phyloP scores from a whole-genome alignment of 2,888 invertebrate genomes.

The Thyatira batis region DNA sequence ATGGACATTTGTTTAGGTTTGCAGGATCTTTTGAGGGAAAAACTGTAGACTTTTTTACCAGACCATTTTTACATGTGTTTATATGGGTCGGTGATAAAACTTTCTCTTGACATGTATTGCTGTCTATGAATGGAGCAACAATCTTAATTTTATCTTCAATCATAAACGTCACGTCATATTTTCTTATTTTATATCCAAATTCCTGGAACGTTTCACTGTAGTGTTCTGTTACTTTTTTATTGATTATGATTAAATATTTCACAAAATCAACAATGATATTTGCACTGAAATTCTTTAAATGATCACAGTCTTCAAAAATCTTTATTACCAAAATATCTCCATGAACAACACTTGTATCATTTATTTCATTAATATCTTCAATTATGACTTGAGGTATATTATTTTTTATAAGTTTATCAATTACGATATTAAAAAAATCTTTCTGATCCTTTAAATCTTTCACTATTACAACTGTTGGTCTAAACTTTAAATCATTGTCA shows the following conservation, averaged over 20 bases:
- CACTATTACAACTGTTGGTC: conserved; percentile 27
- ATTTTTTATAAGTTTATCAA: conserved; percentile 17
- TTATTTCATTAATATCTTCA: conserved; percentile 10
- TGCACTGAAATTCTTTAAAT: conserved; percentile 22
- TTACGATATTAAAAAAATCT: conserved; percentile 24
- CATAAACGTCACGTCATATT: conserved; percentile 45
- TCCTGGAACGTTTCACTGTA: conserved; percentile 23
- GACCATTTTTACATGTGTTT: conserved; percentile 43
- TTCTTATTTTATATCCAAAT: conserved; percentile 28
- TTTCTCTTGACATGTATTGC: conserved; percentile 36
- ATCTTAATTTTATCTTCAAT: conserved; percentile 35
- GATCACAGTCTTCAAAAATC: conserved; percentile 31
- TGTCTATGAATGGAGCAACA: conserved; percentile 43
- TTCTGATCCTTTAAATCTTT: conserved; percentile 12
- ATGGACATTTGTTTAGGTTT: conserved; percentile 54
- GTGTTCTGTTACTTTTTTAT: conserved; percentile 16
- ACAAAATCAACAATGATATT: conserved; percentile 21
- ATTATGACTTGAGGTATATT: conserved; percentile 22
- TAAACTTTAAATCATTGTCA: conserved; percentile 20
- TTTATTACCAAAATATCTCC: conserved; percentile 24
- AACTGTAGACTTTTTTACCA: conserved; percentile 18
- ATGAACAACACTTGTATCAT: conserved; percentile 13
- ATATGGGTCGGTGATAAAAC: conserved; percentile 26
- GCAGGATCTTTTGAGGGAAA: conserved; percentile 46
- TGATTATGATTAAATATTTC: conserved; percentile 42